Evolutionary conservation across 2,797 vertebrate genomes (phyloP).

Genomic region (Scleropages formosus): DNA sequence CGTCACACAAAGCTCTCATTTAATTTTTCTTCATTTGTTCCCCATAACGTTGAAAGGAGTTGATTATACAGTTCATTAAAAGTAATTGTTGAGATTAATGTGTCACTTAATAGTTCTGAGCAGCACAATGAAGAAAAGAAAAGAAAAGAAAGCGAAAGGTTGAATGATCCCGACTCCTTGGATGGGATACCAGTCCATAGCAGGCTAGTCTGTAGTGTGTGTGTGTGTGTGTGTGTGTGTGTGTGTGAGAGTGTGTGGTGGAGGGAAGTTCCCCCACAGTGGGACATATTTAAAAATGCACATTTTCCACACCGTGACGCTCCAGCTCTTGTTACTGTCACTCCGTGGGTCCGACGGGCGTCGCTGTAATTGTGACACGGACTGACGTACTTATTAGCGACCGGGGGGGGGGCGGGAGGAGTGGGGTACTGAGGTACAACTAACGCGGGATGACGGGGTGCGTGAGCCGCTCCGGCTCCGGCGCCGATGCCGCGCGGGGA

Average conservation of each 20-base stretch:
- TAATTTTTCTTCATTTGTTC: too few relatives aligned
- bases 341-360: background rate
- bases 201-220: too few relatives aligned
- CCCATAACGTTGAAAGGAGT: background rate
- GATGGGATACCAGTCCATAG: too few relatives aligned
- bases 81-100: too few relatives aligned
- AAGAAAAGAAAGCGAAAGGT: too few relatives aligned
- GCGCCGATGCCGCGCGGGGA: too few relatives aligned
- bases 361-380: slow-evolving; percentile 18
- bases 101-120: too few relatives aligned
- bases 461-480: too few relatives aligned
- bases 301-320: background rate
- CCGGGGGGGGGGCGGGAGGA: background rate
- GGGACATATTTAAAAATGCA: background rate
- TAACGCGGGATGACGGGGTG: slow-evolving; percentile 6
- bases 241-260: background rate
- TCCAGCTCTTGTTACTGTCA: background rate
- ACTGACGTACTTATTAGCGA: slow-evolving; percentile 9
- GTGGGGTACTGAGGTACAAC: slow-evolving; percentile 9
- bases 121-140: too few relatives aligned
- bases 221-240: background rate
- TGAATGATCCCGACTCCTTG: background rate
- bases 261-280: background rate
- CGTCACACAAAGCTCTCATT: too few relatives aligned
- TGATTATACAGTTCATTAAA: too few relatives aligned